Conservation (phyloP, 2,888 invertebrate species). For the Tinea semifulvella region DNA sequence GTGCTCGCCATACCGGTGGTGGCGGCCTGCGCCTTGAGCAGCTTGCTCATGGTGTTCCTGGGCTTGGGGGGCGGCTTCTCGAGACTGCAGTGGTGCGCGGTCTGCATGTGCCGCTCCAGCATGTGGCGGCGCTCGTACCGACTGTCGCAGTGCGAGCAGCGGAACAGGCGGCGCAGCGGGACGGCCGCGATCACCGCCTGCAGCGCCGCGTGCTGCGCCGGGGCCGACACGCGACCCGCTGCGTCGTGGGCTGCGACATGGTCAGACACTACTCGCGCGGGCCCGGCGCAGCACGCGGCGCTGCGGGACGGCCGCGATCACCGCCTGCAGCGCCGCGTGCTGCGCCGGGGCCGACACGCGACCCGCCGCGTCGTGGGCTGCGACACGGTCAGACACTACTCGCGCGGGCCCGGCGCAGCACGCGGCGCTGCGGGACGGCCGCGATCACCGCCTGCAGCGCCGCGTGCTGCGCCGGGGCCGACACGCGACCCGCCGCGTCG, state of each 20-base stretch:
- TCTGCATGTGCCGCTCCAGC: slow-evolving; percentile 54
- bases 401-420: too few relatives aligned
- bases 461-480: slow-evolving; percentile 17
- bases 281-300: too few relatives aligned
- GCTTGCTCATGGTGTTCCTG: slow-evolving; percentile 61
- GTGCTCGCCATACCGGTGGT: neutral
- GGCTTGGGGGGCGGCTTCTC: slow-evolving; percentile 57
- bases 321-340: slow-evolving; percentile 20
- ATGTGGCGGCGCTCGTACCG: slow-evolving; percentile 54
- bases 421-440: slow-evolving; percentile 28
- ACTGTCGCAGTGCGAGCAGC: slow-evolving; percentile 52
- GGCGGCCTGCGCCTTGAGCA: slow-evolving; percentile 53
- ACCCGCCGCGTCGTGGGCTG: slow-evolving; percentile 20
- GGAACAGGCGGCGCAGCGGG: slow-evolving; percentile 35
- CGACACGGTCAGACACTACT: neutral
- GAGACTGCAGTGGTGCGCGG: slow-evolving; percentile 48
- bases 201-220: slow-evolving; percentile 19
- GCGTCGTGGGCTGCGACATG: slow-evolving; percentile 17
- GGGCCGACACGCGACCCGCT: slow-evolving; percentile 15
- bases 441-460: slow-evolving; percentile 21
- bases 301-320: slow-evolving; percentile 28
- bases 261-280: neutral
- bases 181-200: slow-evolving; percentile 26
- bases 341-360: slow-evolving; percentile 13
- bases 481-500: slow-evolving; percentile 18